Percentiles rank a stretch among this genome's conserved stretches.
Conservation (phyloP, 1,140 invertebrate species). For the Ceratina japonica region DNA sequence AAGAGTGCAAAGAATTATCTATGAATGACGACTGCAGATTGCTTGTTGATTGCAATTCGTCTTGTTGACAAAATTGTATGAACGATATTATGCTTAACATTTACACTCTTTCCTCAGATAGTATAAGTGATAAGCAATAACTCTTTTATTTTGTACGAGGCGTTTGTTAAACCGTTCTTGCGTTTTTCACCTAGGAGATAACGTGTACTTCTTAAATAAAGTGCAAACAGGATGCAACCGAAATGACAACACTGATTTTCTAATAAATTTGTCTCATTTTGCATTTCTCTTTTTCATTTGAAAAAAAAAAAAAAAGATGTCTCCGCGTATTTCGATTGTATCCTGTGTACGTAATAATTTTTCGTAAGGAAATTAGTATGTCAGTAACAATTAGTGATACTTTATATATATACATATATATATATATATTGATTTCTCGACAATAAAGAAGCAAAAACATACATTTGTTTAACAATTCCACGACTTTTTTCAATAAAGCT, state of each 20-base stretch:
- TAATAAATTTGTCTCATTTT: no score
- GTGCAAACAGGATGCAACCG: neutral
- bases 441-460: slow-evolving; percentile 42
- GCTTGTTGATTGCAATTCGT: neutral
- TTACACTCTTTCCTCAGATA: slow-evolving; percentile 44
- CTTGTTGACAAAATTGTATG: slow-evolving; percentile 11
- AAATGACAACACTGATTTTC: neutral
- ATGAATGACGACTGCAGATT: slow-evolving; percentile 3
- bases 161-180: slow-evolving; percentile 42
- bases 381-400: slow-evolving; percentile 33
- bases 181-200: slow-evolving; percentile 39
- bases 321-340: neutral
- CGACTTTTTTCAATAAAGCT: slow-evolving; percentile 69
- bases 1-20: slow-evolving; percentile 27
- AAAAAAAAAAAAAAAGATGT: neutral
- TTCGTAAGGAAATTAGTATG: no score
- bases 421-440: slow-evolving; percentile 51
- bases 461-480: slow-evolving; percentile 65
- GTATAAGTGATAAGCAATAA: slow-evolving; percentile 51
- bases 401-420: slow-evolving; percentile 32
- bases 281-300: no score
- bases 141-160: slow-evolving; percentile 52
- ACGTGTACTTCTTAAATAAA: slow-evolving; percentile 37
- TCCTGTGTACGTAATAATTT: neutral
- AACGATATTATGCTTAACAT: slow-evolving; percentile 44